phyloP scores from a whole-genome alignment of 2,113 vertebrate species.

The Psilopsiagon aurifrons region DNA sequence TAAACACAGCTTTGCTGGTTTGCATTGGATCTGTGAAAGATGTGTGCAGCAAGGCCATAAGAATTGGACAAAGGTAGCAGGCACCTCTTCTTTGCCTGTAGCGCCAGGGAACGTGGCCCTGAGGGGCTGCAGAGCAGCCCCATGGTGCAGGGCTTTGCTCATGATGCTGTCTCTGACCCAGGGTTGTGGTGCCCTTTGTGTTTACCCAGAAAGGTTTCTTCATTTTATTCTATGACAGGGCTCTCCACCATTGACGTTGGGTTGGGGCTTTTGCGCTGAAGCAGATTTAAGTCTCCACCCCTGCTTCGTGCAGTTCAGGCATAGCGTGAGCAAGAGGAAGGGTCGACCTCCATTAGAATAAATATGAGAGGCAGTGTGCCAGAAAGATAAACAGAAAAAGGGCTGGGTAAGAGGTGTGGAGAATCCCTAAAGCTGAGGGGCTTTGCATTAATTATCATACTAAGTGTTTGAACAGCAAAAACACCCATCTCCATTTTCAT shows the following conservation, averaged over 20 bases:
- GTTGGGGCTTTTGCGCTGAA: not conserved
- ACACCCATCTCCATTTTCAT: constrained; percentile 2
- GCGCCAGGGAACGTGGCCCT: not conserved
- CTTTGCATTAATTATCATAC: constrained; percentile 57
- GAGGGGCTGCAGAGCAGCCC: not conserved
- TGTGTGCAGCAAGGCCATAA: not conserved
- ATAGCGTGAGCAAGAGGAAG: not conserved
- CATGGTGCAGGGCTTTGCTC: not conserved
- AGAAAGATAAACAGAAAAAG: not conserved
- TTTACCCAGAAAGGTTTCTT: not conserved
- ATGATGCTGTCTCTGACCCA: not conserved
- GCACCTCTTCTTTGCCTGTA: not conserved
- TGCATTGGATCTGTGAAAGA: not conserved
- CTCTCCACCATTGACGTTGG: not conserved
- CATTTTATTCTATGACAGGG: not conserved
- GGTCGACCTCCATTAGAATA: not conserved
- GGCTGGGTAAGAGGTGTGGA: constrained; percentile 29
- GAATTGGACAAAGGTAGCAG: not conserved
- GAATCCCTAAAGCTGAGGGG: constrained; percentile 24
- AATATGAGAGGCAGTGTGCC: constrained; percentile 3
- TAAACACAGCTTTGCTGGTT: not conserved
- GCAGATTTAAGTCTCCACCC: not conserved
- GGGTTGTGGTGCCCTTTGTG: not conserved
- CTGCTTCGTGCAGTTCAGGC: not conserved
- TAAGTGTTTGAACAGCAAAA: not conserved